Conservation (phyloP, 2,888 invertebrate species). For the Netelia virgata region DNA sequence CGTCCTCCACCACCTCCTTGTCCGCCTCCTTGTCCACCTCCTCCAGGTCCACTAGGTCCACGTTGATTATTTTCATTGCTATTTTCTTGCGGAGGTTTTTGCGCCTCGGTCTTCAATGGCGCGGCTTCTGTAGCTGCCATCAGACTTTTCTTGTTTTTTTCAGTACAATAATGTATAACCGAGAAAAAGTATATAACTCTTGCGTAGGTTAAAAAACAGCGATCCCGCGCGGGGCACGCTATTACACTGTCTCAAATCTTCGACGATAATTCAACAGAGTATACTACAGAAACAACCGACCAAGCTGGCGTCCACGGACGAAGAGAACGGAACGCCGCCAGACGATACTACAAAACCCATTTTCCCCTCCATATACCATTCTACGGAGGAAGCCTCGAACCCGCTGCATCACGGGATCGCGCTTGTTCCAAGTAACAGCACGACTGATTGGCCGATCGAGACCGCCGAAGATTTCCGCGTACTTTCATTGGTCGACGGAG, state of each 20-base stretch:
- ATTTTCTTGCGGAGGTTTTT: constrained; percentile 75
- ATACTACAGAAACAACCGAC: constrained; percentile 55
- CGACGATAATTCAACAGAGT: constrained; percentile 1
- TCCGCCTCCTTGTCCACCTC: constrained; percentile 72
- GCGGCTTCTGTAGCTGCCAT: constrained; percentile 78
- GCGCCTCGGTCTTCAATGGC: constrained; percentile 76
- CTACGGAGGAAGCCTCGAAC: background rate
- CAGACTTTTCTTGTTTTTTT: constrained; percentile 29
- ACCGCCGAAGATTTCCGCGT: background rate
- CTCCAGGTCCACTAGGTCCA: constrained; percentile 66
- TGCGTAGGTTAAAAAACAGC: constrained; percentile 24
- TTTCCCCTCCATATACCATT: background rate
- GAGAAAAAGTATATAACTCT: constrained; percentile 9
- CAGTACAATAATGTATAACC: constrained; percentile 18
- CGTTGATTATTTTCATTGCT: constrained; percentile 77
- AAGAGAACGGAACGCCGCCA: constrained; percentile 71
- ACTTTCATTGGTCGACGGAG: constrained; percentile 25
- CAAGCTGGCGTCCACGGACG: constrained; percentile 73
- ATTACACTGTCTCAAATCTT: background rate
- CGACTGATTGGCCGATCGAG: constrained; percentile 30
- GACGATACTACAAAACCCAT: constrained; percentile 37
- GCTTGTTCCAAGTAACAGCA: background rate
- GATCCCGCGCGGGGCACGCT: constrained; percentile 58
- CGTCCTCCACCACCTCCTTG: constrained; percentile 73
- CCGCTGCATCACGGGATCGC: constrained; percentile 25